Base-by-base conservation (phyloP, 2,888 invertebrate genomes). In the Caenorhabditis sinica region DNA sequence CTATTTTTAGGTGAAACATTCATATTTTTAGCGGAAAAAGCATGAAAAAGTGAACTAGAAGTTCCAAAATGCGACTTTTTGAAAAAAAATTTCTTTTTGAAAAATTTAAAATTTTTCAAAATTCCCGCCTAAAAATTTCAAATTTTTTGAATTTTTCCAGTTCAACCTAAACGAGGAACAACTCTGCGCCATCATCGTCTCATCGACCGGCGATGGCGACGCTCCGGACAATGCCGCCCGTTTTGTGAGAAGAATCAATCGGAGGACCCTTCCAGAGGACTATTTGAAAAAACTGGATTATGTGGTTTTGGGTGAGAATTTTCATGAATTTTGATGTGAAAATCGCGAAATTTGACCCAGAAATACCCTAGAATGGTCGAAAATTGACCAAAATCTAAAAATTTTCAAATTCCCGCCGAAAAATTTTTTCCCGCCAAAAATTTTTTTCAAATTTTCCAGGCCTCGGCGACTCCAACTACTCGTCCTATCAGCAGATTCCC, bases 121-220 rank as follows among this genome's bases (percentile, higher is more conserved):
- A 45, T 40, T 40, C 40, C 40, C 40, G 40, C 40, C 40, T 13
- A 40, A 15, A 53, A 53, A 53, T 5, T 53, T 23, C 53, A 23
- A 53, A 20, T 25, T 25, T 28, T 28, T 2, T n/a, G 8, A 49
- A 49, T n/a, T n/a, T 49, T 36, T 87, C 75, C 60, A 91, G 91
- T 92, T 92, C 82, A 63, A 89, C 60, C 63, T 93, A 20, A 88
- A 91, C 61, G 89, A 89, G n/a, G 92, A 92, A 75, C 68, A 85
- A 2, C 93, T 93, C 87, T 92, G 93, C 60, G 93, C 94, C 6
- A 93, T 94, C 56, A 93, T 95, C 5, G 93, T 93, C 2, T 94
- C 95, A 0, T 94, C 94, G 0, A 95, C 95, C 8, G 95, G 95
- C 5, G 95, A 95, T 89, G 95, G 95, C 33, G 94, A 95, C 63